phyloP scores from a whole-genome alignment of 1,140 invertebrate genomes.

The Microvelia longipes region DNA sequence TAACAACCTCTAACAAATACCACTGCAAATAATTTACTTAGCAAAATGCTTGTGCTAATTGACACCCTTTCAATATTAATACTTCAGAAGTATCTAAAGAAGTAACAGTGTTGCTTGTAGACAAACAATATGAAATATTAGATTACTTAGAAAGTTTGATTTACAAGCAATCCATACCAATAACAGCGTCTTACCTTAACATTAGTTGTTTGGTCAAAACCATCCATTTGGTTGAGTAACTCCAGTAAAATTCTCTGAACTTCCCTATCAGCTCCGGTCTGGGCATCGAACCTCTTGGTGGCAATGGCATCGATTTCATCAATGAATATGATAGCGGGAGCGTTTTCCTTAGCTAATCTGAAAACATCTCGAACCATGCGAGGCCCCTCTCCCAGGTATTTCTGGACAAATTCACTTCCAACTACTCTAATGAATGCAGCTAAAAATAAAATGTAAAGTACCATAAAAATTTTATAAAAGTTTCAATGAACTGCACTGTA shows the following conservation, averaged over 20 bases:
- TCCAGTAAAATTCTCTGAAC: conserved; percentile 97
- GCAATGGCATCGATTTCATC: conserved; percentile 98
- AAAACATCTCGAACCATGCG: conserved; percentile 99
- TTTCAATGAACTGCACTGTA: neutral
- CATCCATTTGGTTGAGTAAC: conserved; percentile 98
- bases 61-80: too few relatives aligned
- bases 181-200: conserved; percentile 84
- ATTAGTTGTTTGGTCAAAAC: conserved; percentile 99
- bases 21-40: too few relatives aligned
- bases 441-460: conserved; percentile 34
- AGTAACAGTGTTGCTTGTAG: too few relatives aligned
- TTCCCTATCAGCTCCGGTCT: conserved; percentile 97
- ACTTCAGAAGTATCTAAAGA: too few relatives aligned
- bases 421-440: conserved; percentile 97
- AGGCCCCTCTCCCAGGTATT: conserved; percentile 96
- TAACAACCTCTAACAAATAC: too few relatives aligned
- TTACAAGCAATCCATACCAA: too few relatives aligned
- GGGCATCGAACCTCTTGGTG: conserved; percentile 95
- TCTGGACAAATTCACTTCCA: conserved; percentile 98
- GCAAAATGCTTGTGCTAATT: too few relatives aligned
- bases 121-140: too few relatives aligned
- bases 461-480: too few relatives aligned
- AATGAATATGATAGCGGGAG: conserved; percentile 98
- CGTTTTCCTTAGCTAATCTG: conserved; percentile 95
- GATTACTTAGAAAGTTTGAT: too few relatives aligned